Evolutionary conservation across 2,113 vertebrate genomes (phyloP).

Genomic region (Felis chaus): DNA sequence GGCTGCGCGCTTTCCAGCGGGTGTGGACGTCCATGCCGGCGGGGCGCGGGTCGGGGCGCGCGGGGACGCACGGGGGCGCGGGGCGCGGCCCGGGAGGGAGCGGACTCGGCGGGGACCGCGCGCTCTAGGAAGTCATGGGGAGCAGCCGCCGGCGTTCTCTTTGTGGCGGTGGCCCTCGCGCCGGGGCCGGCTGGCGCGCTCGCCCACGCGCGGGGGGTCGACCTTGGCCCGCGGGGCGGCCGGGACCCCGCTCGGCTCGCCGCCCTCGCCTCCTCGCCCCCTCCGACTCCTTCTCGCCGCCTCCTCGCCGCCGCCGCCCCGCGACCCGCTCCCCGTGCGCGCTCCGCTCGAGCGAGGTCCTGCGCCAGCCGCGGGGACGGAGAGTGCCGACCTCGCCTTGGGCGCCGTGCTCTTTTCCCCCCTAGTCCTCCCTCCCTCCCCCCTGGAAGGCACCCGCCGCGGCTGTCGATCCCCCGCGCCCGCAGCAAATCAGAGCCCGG

Average conservation of each 20-base stretch:
- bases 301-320: conserved; percentile 69
- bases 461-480: conserved; percentile 77
- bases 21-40: conserved; percentile 88
- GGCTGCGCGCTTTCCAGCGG: conserved; percentile 86
- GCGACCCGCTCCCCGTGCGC: conserved; percentile 71
- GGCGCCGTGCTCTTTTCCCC: conserved; percentile 58
- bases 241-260: conserved; percentile 35
- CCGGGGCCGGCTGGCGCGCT: conserved; percentile 21
- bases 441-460: conserved; percentile 60
- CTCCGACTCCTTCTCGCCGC: neutral
- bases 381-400: conserved; percentile 76
- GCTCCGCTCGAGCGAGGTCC: conserved; percentile 70
- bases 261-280: neutral
- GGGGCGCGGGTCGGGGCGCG: conserved; percentile 53
- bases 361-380: conserved; percentile 77
- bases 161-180: neutral
- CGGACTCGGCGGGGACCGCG: conserved; percentile 52
- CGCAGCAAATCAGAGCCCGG: conserved; percentile 81
- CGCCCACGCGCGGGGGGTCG: conserved; percentile 50
- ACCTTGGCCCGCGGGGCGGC: conserved; percentile 42
- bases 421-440: conserved; percentile 9
- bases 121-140: conserved; percentile 83
- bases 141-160: conserved; percentile 35
- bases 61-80: conserved; percentile 79
- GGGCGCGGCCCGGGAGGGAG: conserved; percentile 78